These are phyloP conservation scores for Falco punctatus DNA, from an alignment of 2,113 vertebrate species.

Conservation along the genomic window DNA sequence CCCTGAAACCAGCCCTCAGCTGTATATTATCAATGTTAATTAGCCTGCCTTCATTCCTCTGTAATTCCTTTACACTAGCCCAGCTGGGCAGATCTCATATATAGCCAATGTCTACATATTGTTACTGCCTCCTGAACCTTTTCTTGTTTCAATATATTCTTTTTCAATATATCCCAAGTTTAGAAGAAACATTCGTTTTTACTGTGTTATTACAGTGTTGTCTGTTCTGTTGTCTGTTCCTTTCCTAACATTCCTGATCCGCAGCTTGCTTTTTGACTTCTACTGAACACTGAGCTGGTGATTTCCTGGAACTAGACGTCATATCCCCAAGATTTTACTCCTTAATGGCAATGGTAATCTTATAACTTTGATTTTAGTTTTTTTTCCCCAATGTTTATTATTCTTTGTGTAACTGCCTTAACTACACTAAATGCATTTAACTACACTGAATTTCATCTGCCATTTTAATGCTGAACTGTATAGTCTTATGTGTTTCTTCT, in stretches of 20 bases:
- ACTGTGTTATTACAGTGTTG: rapidly evolving
- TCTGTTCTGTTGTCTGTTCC: neutral
- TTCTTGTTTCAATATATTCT: neutral
- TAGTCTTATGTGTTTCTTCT: neutral
- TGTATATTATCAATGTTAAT: too few species aligned
- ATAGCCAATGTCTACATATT: neutral
- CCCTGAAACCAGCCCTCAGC: too few species aligned
- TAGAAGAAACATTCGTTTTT: neutral
- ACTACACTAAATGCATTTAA: neutral
- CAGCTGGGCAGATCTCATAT: neutral
- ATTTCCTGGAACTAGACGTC: neutral
- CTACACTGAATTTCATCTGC: neutral
- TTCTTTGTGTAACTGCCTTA: neutral
- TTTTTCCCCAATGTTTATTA: neutral
- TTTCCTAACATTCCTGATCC: neutral
- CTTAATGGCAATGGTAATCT: neutral
- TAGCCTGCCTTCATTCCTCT: too few species aligned
- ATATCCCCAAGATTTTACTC: neutral
- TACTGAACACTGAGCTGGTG: neutral
- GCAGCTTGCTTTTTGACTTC: neutral
- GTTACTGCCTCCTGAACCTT: neutral
- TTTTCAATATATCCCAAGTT: neutral
- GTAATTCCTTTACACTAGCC: neutral
- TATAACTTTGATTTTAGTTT: neutral
- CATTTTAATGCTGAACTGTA: neutral